Conservation (phyloP, 2,888 invertebrate genomes). For the Spicauda simplicius region DNA sequence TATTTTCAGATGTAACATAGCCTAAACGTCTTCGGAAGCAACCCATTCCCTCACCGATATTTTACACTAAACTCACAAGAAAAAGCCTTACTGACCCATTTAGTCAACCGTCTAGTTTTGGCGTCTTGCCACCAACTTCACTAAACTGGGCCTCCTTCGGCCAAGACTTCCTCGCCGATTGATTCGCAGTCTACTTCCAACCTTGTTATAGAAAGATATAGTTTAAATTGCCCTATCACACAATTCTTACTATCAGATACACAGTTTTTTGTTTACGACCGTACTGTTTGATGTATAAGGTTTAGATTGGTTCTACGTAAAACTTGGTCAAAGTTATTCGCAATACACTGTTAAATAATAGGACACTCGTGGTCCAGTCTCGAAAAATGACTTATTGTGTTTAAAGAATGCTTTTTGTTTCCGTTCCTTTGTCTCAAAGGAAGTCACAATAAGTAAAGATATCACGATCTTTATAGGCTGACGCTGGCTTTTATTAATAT, state of each 20-base stretch:
- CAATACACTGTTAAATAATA: slow-evolving; percentile 36
- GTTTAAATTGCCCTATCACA: background rate
- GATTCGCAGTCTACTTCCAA: slow-evolving; percentile 9
- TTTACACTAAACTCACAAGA: slow-evolving; percentile 28
- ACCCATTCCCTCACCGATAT: slow-evolving; percentile 15
- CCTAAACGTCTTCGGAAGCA: slow-evolving; percentile 2
- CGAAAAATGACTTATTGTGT: slow-evolving; percentile 37
- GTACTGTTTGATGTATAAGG: background rate
- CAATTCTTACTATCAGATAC: slow-evolving; percentile 1
- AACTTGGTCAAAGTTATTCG: slow-evolving; percentile 24
- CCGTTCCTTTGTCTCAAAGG: slow-evolving; percentile 33
- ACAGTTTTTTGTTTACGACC: slow-evolving; percentile 6
- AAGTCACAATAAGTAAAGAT: slow-evolving; percentile 17
- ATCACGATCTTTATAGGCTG: slow-evolving; percentile 23
- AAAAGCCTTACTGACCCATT: slow-evolving; percentile 36
- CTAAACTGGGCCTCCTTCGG: slow-evolving; percentile 34
- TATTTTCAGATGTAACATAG: no score
- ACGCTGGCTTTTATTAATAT: slow-evolving; percentile 8
- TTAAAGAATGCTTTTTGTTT: slow-evolving; percentile 37
- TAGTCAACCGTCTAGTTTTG: slow-evolving; percentile 35
- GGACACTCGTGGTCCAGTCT: slow-evolving; percentile 34
- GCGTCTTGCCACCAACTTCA: slow-evolving; percentile 35
- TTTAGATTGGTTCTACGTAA: background rate
- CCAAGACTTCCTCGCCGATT: slow-evolving; percentile 19
- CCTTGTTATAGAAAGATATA: background rate